Evolutionary conservation across 2,888 invertebrate species (phyloP).

Genomic region (Acanthopleura granulata): DNA sequence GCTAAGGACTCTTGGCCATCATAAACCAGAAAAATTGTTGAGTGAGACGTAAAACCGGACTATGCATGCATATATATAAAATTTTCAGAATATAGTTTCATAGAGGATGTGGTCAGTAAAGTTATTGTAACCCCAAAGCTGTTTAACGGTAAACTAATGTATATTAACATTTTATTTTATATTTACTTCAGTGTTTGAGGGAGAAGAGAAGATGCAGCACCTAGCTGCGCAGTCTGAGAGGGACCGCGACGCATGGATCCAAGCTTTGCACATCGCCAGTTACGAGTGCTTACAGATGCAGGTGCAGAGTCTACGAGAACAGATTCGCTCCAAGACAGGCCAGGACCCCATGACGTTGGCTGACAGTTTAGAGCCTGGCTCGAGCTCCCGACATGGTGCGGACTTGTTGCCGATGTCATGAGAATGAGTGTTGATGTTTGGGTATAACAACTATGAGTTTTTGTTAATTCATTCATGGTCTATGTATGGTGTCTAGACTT

Average conservation of each 20-base stretch:
- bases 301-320: conserved; percentile 72
- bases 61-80: too few species aligned
- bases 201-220: conserved; percentile 79
- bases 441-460: too few species aligned
- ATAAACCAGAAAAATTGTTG: too few species aligned
- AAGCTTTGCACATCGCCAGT: conserved; percentile 85
- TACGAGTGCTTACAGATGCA: conserved; percentile 86
- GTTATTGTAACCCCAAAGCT: not conserved
- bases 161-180: conserved; percentile 9
- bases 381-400: conserved; percentile 15
- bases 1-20: too few species aligned
- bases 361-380: conserved; percentile 22
- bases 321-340: conserved; percentile 64
- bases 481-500: too few species aligned
- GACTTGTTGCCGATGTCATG: not conserved
- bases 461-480: too few species aligned
- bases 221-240: conserved; percentile 84
- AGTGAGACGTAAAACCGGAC: too few species aligned
- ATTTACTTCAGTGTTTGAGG: conserved; percentile 74
- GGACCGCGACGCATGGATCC: conserved; percentile 89
- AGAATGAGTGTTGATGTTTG: too few species aligned
- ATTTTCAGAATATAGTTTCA: too few species aligned
- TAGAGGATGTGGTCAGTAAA: too few species aligned
- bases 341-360: conserved; percentile 54
- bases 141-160: not conserved